phyloP scores from a whole-genome alignment of 2,888 invertebrate species.

The Rhingia campestris region DNA sequence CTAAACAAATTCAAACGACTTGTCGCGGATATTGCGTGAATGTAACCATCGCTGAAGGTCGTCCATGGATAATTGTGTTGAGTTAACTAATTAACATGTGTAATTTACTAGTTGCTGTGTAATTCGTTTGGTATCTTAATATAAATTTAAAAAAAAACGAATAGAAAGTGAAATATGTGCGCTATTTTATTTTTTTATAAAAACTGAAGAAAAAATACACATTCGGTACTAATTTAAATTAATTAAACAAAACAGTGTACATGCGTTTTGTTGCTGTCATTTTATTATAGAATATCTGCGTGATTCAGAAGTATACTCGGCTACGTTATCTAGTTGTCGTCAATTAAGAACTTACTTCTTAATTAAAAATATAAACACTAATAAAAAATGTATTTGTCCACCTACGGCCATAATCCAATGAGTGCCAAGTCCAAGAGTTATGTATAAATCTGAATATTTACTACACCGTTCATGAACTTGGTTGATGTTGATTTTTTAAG shows the following conservation, averaged over 20 bases:
- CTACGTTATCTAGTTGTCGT: conserved; percentile 29
- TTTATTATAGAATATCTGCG: neutral
- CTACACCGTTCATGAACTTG: neutral
- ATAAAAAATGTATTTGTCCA: neutral
- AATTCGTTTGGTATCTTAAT: conserved; percentile 9
- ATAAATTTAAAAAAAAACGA: neutral
- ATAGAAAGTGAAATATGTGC: neutral
- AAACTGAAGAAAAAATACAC: neutral
- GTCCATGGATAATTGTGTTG: conserved; percentile 38
- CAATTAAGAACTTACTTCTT: conserved; percentile 38
- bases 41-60: neutral
- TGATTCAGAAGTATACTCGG: neutral
- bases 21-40: conserved; percentile 41
- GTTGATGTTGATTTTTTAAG: too few species aligned
- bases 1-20: conserved; percentile 9
- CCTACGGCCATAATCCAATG: neutral
- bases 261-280: conserved; percentile 17
- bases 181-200: neutral
- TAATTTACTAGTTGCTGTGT: neutral
- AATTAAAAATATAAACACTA: conserved; percentile 44
- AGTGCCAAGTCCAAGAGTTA: conserved; percentile 25
- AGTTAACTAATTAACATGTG: neutral
- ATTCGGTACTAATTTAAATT: conserved; percentile 43
- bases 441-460: neutral
- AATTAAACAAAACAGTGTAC: conserved; percentile 25